These are phyloP conservation scores for Synergus umbraculus DNA, from an alignment of 2,888 invertebrate genomes.

Conservation along the genomic window DNA sequence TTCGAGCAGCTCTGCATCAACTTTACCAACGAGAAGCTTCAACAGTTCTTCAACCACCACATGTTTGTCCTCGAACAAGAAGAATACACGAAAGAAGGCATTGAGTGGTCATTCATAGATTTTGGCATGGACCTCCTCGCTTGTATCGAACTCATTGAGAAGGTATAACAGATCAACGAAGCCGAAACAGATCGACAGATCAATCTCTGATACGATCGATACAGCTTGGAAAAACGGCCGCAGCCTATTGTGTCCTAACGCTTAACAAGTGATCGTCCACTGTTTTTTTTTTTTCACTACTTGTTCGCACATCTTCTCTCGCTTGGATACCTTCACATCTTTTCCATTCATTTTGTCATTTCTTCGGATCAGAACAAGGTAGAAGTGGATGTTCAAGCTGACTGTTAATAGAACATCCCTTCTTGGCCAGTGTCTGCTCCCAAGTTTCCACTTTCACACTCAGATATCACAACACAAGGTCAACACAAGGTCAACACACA, in stretches of 20 bases:
- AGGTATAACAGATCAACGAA: slow-evolving; percentile 81
- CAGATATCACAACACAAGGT: neutral
- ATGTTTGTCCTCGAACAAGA: slow-evolving; percentile 97
- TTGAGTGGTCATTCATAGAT: slow-evolving; percentile 95
- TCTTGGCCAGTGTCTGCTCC: neutral
- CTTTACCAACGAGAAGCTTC: slow-evolving; percentile 95
- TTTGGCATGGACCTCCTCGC: slow-evolving; percentile 96
- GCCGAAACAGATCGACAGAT: slow-evolving; percentile 55
- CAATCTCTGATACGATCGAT: slow-evolving; percentile 43
- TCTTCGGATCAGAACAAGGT: neutral
- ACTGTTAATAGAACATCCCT: neutral
- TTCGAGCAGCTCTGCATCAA: slow-evolving; percentile 97
- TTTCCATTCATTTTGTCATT: neutral
- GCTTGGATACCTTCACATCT: neutral
- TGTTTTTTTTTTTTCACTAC: slow-evolving; percentile 56
- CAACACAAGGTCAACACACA: neutral
- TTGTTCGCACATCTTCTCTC: slow-evolving; percentile 49
- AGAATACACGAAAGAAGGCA: slow-evolving; percentile 93
- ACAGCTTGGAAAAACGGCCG: slow-evolving; percentile 44
- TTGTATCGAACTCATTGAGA: slow-evolving; percentile 97
- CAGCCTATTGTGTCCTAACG: slow-evolving; percentile 49
- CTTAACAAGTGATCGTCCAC: slow-evolving; percentile 62
- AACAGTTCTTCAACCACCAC: slow-evolving; percentile 97
- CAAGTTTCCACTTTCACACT: neutral
- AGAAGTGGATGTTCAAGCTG: neutral